phyloP scores from a whole-genome alignment of 2,888 invertebrate genomes.

The Rhagium mordax region DNA sequence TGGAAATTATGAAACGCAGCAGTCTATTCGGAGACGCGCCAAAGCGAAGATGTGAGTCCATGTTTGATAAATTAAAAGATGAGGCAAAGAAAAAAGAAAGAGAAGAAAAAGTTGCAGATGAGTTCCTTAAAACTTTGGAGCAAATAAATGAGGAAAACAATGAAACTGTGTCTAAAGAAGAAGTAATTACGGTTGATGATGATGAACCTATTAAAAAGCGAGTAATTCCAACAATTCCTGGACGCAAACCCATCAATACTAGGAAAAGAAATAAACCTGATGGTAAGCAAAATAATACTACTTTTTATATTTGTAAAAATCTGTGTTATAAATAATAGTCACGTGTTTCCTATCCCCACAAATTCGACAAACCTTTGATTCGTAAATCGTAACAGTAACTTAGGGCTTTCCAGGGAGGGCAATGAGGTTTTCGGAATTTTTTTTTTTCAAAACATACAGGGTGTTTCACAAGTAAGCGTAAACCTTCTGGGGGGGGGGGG shows the following conservation, averaged over 20 bases:
- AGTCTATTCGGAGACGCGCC: conserved; percentile 32
- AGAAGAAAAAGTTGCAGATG: conserved; percentile 35
- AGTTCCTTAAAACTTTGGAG: conserved; percentile 30
- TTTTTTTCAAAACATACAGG: too few species aligned
- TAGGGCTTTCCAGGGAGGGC: too few species aligned
- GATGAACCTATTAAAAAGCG: conserved; percentile 27
- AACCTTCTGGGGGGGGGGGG: too few species aligned
- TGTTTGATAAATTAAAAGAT: conserved; percentile 40
- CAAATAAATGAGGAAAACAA: conserved; percentile 5
- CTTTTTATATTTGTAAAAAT: not conserved
- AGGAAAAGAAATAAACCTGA: conserved; percentile 15
- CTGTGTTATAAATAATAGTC: not conserved
- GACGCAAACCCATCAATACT: conserved; percentile 29
- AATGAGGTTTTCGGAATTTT: too few species aligned
- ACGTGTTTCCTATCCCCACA: too few species aligned
- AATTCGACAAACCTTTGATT: too few species aligned
- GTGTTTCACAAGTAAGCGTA: too few species aligned
- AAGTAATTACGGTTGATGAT: conserved; percentile 31
- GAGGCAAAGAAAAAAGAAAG: conserved; percentile 26
- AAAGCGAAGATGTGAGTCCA: conserved; percentile 34
- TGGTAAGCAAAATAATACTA: not conserved
- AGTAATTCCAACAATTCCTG: conserved; percentile 35
- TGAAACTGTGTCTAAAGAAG: conserved; percentile 25
- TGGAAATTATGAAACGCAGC: conserved; percentile 39
- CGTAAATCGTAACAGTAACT: too few species aligned